Base-by-base conservation (phyloP, 2,797 vertebrate genomes). In the Cynopterus sphinx region DNA sequence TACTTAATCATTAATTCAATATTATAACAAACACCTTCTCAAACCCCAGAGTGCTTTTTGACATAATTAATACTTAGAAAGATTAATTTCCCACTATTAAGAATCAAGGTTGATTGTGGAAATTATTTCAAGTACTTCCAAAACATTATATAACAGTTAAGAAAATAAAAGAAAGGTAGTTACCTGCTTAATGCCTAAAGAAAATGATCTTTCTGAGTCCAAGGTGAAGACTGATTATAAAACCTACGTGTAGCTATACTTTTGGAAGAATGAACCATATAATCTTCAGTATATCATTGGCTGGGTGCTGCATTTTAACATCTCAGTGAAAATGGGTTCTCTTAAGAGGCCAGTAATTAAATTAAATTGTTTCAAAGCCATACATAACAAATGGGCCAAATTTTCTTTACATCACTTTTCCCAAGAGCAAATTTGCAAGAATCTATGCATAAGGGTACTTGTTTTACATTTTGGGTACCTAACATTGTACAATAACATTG, bases 1-100 rank as follows among this genome's bases (percentile, higher is more conserved):
- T 92, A 92, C 87, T 97, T 95, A 97, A 77, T 90, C 55, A 90
- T 91, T 96, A 87, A 94, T 97, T 93, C 73, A 89, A 67, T 93
- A 95, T 19, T 71, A 88, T 94, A 96, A 61, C 61, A 96, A 97
- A 92, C 33, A 93, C 36, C 43, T 95, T 19, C 70, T 90, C 73
- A 90, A 73, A 70, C 5, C 11, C 7, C 51, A 49, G 61, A 94
- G 36, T 49, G 4, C 1, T 87, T 79, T 61, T 96, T 79, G 59
- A 67, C 22, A 75, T 96, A 96, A 94, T 97, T 96, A 93, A 74
- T 97, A 67, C 57, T 10, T 90, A 57, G 33, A 87, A 90, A 57
- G n/a, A 91, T 94, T 95, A 89, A 95, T 96, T 96, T 95, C 3
- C 24, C n/a, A 86, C 36, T 82, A 75, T 88, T 95, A 95, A 87